Base-by-base conservation (phyloP, 2,888 invertebrate species). In the Scrobipalpa costella region DNA sequence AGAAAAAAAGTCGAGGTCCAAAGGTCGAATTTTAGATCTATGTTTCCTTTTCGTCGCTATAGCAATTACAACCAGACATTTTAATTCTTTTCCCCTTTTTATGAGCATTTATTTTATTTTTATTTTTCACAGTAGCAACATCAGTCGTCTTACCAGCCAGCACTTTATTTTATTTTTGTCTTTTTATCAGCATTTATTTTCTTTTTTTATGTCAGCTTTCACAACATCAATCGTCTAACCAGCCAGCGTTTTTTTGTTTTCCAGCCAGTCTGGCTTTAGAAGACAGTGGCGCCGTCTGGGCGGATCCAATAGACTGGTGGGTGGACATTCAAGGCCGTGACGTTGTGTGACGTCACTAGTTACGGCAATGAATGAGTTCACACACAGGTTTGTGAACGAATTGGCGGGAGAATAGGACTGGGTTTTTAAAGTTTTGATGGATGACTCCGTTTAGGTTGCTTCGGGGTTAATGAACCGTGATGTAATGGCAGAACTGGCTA, bases 261-360 rank as follows among this genome's bases (percentile, higher is more conserved):
- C 21, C 50, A 13, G 13, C 27, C 27, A 33, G 34, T 55, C 55
- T 55, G 34, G 27, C 33, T 55, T 55, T 7, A 1, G 27, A n/a
- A 33, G 55, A 55, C 55, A 34, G 15, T 27, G 73, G 77, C 77
- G 77, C 76, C 77, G 77, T 74, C 77, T 77, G 70, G 77, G 67
- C 76, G 77, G 67, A 58, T 33, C 33, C 52, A 13, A 13, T 55
- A 67, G 67, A 66, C 68, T 69, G 57, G 72, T 70, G 68, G 74
- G 72, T 67, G 70, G 66, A 64, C 8, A 62, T 13, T 21, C 50
- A 61, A 61, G 61, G 52, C 15, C 21, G 27, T 57, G 55, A 55
- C 55, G 55, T 55, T 34, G 33, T 63, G 50, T 72, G 75, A 76
- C 76, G 76, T 74, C 73, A 65, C 8, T 57, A 63, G 47, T 33